Evolutionary conservation across 2,888 invertebrate genomes (phyloP).

Genomic region (Neoascia interrupta): DNA sequence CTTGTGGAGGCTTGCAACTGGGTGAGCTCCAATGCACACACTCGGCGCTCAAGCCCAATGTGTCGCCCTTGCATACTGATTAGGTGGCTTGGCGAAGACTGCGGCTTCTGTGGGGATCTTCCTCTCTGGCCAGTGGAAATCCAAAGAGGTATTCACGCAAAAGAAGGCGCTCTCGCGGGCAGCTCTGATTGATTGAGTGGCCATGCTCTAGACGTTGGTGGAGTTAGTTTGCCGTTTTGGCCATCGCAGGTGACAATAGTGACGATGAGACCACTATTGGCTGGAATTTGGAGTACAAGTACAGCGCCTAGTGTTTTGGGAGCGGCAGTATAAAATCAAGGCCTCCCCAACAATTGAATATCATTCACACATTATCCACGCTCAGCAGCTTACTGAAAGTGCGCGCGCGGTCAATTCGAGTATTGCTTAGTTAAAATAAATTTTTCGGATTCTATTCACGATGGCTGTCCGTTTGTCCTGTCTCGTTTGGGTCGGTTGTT

Average conservation of each 20-base stretch:
- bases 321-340: constrained; percentile 80
- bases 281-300: constrained; percentile 39
- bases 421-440: constrained; percentile 25
- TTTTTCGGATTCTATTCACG: constrained; percentile 60
- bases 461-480: constrained; percentile 79
- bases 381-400: constrained; percentile 72
- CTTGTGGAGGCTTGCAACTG: constrained; percentile 50
- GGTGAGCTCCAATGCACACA: constrained; percentile 53
- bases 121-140: constrained; percentile 1
- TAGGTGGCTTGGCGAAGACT: constrained; percentile 16
- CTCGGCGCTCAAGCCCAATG: background rate
- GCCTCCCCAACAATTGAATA: constrained; percentile 77
- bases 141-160: constrained; percentile 35
- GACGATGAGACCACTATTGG: constrained; percentile 32
- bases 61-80: constrained; percentile 52
- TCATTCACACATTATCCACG: constrained; percentile 79
- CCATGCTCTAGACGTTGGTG: constrained; percentile 18
- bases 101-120: constrained; percentile 8
- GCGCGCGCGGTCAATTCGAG: constrained; percentile 59
- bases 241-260: constrained; percentile 28
- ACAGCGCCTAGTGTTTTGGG: constrained; percentile 72
- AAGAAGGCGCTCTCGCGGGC: constrained; percentile 27
- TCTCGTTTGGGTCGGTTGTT: constrained; percentile 81
- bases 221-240: constrained; percentile 31
- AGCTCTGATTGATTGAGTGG: constrained; percentile 55